Evolutionary conservation across 2,797 vertebrate genomes (phyloP), one percentile per base, ranked within the genome.

Genomic region (Lacerta agilis): DNA sequence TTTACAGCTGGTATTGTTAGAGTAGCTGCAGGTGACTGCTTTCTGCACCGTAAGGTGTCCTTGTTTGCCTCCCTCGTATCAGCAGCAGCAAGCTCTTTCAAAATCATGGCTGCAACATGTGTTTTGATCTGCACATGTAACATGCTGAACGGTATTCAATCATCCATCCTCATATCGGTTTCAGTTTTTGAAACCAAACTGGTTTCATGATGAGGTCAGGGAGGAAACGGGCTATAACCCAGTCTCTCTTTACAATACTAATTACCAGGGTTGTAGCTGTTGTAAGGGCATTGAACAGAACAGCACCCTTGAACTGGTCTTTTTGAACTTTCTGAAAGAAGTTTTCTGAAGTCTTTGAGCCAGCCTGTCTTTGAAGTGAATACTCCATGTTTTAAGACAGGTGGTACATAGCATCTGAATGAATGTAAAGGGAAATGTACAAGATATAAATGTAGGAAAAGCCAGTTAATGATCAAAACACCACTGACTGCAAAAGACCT

Each of bases 181-280:
- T 79, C 7, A 64, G 8, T 75, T 87, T 87, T 73, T 64, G 29
- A 87, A 66, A 20, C 18, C 33, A 83, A 83, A 38, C n/a, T 55
- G 33, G n/a, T 79, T 38, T 58, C 17, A 9, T 79, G 11, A 41
- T 71, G 41, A 66, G 27, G 27, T 66, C 45, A 29, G 27, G 33
- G 1, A 58, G 3, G 27, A 29, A 15, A 88, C 41, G 11, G 7
- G n/a, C 73, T 55, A 36, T 79, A 27, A 89, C n/a, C 1, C 10
- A 38, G 33, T 80, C 55, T 79, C 58, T 3, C 86, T 89, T 82
- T 58, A 76, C 5, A 67, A 27, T 15, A 79, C 11, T 75, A 87
- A 38, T 81, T 87, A 58, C 83, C 73, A 86, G 61, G n/a, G 76
- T 86, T 90, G 78, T 89, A 61, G 38, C 3, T 91, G 33, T 33